Percentiles rank a stretch among this genome's conserved stretches.
Evolutionary conservation across 2,888 invertebrate genomes (phyloP).

Genomic region (Artemia sinica): DNA sequence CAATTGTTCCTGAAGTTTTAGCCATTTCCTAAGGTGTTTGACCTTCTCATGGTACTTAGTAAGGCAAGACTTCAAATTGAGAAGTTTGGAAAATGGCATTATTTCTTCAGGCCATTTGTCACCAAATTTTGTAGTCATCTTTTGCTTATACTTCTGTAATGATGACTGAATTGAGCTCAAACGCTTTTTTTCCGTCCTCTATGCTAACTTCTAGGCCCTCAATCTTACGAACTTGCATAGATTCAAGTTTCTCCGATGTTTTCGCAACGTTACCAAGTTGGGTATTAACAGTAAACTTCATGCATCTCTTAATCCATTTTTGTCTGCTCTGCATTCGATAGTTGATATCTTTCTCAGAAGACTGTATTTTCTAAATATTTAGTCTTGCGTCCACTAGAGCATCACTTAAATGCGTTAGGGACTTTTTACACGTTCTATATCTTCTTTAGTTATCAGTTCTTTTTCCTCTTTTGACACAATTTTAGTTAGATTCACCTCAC

Average conservation of each 20-base stretch:
- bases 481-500: neutral
- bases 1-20: neutral
- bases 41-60: neutral
- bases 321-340: neutral
- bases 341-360: neutral
- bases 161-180: neutral
- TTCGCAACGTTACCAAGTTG: neutral
- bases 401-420: neutral
- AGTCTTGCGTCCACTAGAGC: neutral
- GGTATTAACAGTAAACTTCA: neutral
- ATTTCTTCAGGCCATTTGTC: neutral
- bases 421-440: neutral
- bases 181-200: neutral
- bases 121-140: neutral
- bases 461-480: neutral
- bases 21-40: neutral
- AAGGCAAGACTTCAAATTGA: neutral
- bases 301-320: neutral
- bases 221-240: neutral
- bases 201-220: neutral
- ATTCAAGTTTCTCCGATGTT: no score
- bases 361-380: neutral
- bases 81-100: neutral
- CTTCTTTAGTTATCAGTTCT: neutral
- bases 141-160: neutral